Evolutionary conservation across 1,140 invertebrate species (phyloP).

Genomic region (Elysia chlorotica): DNA sequence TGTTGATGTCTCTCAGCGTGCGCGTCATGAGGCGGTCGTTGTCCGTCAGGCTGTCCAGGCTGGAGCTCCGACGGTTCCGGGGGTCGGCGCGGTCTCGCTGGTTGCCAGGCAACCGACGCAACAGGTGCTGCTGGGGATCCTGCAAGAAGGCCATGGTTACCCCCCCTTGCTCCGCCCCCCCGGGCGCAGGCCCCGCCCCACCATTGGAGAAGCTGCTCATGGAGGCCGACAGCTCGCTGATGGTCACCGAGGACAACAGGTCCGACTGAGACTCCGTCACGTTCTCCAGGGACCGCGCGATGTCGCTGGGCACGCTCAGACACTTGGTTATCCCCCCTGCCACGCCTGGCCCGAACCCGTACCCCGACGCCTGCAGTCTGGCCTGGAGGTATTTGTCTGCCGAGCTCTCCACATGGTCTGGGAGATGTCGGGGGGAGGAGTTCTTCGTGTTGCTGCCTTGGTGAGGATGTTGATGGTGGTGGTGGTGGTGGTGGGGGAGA

Average conservation of each 20-base stretch:
- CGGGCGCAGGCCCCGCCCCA: constrained; percentile 10
- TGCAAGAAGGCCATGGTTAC: too few relatives aligned
- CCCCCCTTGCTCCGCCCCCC: too few relatives aligned
- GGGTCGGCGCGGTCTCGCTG: constrained; percentile 5
- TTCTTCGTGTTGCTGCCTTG: too few relatives aligned
- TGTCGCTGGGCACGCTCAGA: constrained; percentile 55
- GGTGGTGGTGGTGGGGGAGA: not conserved
- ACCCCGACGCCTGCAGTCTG: not conserved
- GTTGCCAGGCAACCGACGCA: not conserved
- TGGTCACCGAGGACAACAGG: constrained; percentile 49
- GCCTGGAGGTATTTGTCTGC: too few relatives aligned
- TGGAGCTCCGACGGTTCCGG: constrained; percentile 42
- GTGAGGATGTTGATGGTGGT: too few relatives aligned
- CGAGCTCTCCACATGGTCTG: too few relatives aligned
- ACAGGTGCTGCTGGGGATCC: too few relatives aligned
- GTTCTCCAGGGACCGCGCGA: constrained; percentile 54
- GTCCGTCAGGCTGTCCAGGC: constrained; percentile 45
- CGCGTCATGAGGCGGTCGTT: constrained; percentile 42
- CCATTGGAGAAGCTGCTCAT: constrained; percentile 41
- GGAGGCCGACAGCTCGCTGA: constrained; percentile 54
- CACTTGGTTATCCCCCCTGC: constrained; percentile 47
- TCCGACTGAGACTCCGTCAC: constrained; percentile 46
- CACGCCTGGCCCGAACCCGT: not conserved
- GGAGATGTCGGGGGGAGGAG: not conserved
- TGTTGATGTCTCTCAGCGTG: constrained; percentile 49